Percentiles rank a stretch among this genome's conserved stretches.
These are phyloP conservation scores for Nothocercus julius DNA, from an alignment of 2,113 vertebrate genomes.

Conservation along the genomic window DNA sequence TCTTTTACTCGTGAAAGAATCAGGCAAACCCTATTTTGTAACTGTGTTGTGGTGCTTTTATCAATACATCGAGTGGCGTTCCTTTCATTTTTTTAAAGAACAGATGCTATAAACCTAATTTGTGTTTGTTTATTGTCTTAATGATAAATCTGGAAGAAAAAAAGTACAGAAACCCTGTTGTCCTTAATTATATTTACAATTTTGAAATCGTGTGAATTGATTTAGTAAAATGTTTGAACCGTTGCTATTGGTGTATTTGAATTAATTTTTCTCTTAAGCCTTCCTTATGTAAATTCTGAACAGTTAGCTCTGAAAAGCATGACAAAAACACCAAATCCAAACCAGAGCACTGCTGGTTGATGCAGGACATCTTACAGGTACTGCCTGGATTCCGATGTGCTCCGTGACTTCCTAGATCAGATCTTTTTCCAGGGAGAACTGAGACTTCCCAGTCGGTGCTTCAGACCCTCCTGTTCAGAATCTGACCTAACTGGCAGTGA, in stretches of 20 bases:
- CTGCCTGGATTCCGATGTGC: background rate
- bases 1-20: slow-evolving; percentile 72
- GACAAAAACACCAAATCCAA: background rate
- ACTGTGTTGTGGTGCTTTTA: slow-evolving; percentile 85
- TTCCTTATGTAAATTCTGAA: background rate
- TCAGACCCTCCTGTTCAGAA: background rate
- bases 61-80: slow-evolving; percentile 77
- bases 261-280: slow-evolving; percentile 7
- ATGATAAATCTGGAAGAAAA: slow-evolving; percentile 77
- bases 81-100: slow-evolving; percentile 74
- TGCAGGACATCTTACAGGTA: too few relatives aligned
- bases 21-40: slow-evolving; percentile 78
- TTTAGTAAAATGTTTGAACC: slow-evolving; percentile 89
- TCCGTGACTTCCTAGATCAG: fast-evolving
- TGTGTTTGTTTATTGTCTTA: slow-evolving; percentile 87
- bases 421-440: background rate
- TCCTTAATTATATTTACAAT: slow-evolving; percentile 86
- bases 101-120: slow-evolving; percentile 77
- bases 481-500: background rate
- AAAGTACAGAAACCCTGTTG: slow-evolving; percentile 72
- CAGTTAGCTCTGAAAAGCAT: background rate
- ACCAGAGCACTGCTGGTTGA: background rate
- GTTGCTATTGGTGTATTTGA: slow-evolving; percentile 64
- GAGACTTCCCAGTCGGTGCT: background rate
- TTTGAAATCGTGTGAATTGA: slow-evolving; percentile 88